Evolutionary conservation across 35 echinoderm and acorn worm genomes (phyloP).

Genomic region (Strongylocentrotus purpuratus): DNA sequence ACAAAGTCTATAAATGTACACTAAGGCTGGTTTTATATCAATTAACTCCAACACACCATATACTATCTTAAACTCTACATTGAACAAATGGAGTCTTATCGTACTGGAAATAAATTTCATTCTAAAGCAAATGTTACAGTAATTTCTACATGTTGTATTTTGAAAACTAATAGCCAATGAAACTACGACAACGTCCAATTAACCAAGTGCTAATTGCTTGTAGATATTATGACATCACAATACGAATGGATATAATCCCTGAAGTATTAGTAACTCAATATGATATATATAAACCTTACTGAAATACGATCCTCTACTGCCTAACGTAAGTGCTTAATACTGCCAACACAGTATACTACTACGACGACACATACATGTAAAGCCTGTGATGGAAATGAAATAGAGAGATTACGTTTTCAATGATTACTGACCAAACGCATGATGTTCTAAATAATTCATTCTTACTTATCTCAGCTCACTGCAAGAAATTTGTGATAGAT

Average conservation of each 20-base stretch:
- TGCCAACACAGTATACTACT: not conserved
- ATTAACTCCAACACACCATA: not conserved
- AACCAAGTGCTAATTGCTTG: not conserved
- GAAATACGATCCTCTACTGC: not conserved
- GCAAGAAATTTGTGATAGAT: conserved; percentile 11
- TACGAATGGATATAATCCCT: not conserved
- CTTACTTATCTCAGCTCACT: not conserved
- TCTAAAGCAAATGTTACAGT: not conserved
- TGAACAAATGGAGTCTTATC: not conserved
- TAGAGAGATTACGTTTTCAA: not conserved
- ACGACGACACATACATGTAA: not conserved
- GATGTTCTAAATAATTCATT: not conserved
- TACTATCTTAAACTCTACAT: not conserved
- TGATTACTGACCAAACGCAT: not conserved
- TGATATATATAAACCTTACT: not conserved
- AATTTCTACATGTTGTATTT: not conserved
- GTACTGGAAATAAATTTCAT: not conserved
- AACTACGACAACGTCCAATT: not conserved
- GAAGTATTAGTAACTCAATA: not conserved
- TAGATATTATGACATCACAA: not conserved
- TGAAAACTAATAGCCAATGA: not conserved
- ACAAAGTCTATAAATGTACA: not conserved
- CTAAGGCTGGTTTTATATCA: not conserved
- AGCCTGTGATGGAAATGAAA: conserved; percentile 2
- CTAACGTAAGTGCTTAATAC: not conserved